Evolutionary conservation across 2,888 invertebrate species (phyloP), one percentile per base, ranked within the genome.

Genomic region (Itoplectis maculator): DNA sequence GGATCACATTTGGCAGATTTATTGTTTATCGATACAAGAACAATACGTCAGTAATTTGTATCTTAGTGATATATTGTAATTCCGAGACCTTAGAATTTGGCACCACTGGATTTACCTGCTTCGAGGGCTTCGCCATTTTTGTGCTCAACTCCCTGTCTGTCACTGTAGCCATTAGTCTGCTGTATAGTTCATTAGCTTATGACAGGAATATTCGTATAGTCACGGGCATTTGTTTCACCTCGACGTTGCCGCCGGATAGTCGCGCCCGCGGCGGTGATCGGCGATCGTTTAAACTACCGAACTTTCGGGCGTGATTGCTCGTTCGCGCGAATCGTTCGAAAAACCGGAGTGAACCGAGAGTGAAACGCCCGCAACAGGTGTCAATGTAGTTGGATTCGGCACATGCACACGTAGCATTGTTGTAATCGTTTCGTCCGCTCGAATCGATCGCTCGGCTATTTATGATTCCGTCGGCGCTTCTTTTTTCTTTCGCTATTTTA

Each of bases 341-440:
- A 85, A 51, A n/a, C n/a, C 35, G 72, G 29, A 29, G 29, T 29
- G 29, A 29, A 29, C 29, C 5, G 29, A n/a, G 54, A 54, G 42
- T 63, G n/a, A 45, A 79, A 76, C 77, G 73, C 49, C 63, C 85
- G 88, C 90, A 90, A 89, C 90, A 90, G 90, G 90, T 90, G 90
- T 88, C 87, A 85, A 85, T 77, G 78, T 68, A 77, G 66, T 66
- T 37, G 29, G n/a, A 72, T 66, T 76, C 49, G 51, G 15, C 76
- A 81, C 81, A 81, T 70, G 79, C 68, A 42, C 79, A 51, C 40
- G 61, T 77, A 68, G 68, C 8, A n/a, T 70, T 63, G 42, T 82
- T 73, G 49, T 47, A 23, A 63, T 56, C 54, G 68, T 83, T 70
- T 59, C 65, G 15, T 77, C 49, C 37, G 51, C 69, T 56, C 9